Evolutionary conservation across 1,140 invertebrate species (phyloP).

Genomic region (Platyura marginata): DNA sequence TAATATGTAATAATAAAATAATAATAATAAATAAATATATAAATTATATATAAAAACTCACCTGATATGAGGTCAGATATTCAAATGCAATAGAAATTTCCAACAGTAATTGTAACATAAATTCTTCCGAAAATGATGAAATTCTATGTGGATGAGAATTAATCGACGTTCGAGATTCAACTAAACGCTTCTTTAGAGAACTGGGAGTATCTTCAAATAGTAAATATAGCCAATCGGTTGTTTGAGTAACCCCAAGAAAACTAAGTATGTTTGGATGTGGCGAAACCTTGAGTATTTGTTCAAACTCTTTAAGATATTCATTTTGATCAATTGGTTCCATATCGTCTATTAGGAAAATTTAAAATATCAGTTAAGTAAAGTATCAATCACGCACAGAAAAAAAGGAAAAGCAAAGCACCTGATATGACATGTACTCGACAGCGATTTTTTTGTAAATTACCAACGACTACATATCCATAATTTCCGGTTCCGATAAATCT

Average conservation of each 20-base stretch:
- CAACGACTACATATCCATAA: conserved; percentile 54
- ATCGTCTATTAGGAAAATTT: no score
- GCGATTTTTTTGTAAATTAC: conserved; percentile 19
- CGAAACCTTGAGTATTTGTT: conserved; percentile 44
- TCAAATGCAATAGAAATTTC: conserved; percentile 45
- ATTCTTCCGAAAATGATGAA: conserved; percentile 28
- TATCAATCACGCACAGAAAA: no score
- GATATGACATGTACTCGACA: conserved; percentile 19
- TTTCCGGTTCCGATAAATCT: conserved; percentile 48
- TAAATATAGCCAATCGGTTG: conserved; percentile 46
- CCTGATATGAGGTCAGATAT: conserved; percentile 36
- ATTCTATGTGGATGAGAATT: conserved; percentile 17
- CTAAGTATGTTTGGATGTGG: conserved; percentile 50
- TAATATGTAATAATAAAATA: neutral
- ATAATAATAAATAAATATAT: neutral
- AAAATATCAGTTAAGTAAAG: no score
- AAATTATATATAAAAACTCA: conserved; percentile 9
- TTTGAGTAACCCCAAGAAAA: conserved; percentile 63
- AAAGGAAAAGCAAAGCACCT: neutral
- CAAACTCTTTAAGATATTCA: conserved; percentile 51
- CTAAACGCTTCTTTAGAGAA: conserved; percentile 38
- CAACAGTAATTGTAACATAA: conserved; percentile 20
- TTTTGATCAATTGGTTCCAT: conserved; percentile 39
- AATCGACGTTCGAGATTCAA: conserved; percentile 13
- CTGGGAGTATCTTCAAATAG: conserved; percentile 44